Percentiles rank a stretch among this genome's conserved stretches.
Conservation (phyloP, 2,797 vertebrate genomes). For the Anas capensis region DNA sequence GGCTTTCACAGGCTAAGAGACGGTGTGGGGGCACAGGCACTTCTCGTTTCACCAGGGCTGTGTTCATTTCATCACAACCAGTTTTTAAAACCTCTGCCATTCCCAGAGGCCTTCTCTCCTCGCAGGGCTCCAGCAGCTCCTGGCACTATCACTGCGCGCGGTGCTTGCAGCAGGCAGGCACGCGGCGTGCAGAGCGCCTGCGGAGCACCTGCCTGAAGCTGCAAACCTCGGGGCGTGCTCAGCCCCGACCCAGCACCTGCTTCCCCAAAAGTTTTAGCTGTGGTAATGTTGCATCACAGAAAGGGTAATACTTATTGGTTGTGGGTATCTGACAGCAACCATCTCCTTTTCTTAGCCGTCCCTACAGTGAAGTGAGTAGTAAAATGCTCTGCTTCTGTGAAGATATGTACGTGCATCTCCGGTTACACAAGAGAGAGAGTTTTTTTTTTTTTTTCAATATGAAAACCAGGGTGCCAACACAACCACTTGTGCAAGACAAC, state of each 20-base stretch:
- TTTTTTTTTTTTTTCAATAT: background rate
- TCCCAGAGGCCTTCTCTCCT: background rate
- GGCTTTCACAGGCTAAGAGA: background rate
- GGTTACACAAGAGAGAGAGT: background rate
- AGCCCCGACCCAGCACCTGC: background rate
- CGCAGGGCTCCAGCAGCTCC: rapidly evolving
- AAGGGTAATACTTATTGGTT: background rate
- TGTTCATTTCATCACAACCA: rapidly evolving
- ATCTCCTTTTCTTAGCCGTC: background rate
- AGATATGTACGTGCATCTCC: background rate
- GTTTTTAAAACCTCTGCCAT: background rate
- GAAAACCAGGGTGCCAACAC: background rate
- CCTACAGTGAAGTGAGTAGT: background rate
- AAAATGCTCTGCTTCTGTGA: background rate
- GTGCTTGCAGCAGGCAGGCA: background rate
- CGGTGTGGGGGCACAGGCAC: background rate
- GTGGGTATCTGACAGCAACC: background rate
- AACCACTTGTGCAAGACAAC: background rate
- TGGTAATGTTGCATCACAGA: background rate
- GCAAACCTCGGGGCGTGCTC: rapidly evolving
- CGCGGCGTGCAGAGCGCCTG: rapidly evolving
- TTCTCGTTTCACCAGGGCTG: background rate
- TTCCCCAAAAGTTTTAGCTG: background rate
- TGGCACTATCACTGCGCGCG: rapidly evolving
- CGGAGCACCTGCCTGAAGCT: rapidly evolving